Conservation (phyloP, 2,113 vertebrate species). For the Hemiscyllium ocellatum region DNA sequence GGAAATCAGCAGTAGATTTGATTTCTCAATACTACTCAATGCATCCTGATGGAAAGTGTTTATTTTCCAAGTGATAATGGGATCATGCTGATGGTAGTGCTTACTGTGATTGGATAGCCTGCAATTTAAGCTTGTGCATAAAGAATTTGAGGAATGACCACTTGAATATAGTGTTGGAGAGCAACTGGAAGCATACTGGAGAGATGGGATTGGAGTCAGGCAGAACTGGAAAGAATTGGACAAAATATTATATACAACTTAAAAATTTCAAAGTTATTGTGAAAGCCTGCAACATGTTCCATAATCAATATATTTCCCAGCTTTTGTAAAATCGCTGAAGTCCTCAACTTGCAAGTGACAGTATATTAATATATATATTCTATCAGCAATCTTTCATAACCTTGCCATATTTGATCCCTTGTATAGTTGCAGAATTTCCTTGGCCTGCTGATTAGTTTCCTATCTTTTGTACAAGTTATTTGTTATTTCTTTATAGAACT, state of each 20-base stretch:
- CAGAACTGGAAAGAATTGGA: neutral
- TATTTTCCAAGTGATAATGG: neutral
- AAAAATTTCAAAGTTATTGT: neutral
- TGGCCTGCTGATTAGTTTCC: neutral
- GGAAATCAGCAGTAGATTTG: neutral
- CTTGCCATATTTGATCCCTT: neutral
- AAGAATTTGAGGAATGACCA: neutral
- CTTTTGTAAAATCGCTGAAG: neutral
- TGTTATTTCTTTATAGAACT: neutral
- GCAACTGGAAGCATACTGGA: neutral
- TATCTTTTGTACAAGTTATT: neutral
- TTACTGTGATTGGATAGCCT: neutral
- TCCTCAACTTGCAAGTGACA: neutral
- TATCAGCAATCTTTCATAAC: neutral
- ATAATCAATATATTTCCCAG: neutral
- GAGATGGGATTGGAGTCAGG: neutral
- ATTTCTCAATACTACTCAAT: neutral
- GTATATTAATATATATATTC: neutral
- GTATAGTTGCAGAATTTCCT: neutral
- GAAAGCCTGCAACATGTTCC: neutral
- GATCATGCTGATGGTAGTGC: neutral
- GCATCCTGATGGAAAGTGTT: neutral
- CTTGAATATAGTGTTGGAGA: neutral
- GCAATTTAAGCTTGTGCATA: neutral
- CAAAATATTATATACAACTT: neutral